Conservation (phyloP, 2,888 invertebrate species). For the Adineta ricciae region DNA sequence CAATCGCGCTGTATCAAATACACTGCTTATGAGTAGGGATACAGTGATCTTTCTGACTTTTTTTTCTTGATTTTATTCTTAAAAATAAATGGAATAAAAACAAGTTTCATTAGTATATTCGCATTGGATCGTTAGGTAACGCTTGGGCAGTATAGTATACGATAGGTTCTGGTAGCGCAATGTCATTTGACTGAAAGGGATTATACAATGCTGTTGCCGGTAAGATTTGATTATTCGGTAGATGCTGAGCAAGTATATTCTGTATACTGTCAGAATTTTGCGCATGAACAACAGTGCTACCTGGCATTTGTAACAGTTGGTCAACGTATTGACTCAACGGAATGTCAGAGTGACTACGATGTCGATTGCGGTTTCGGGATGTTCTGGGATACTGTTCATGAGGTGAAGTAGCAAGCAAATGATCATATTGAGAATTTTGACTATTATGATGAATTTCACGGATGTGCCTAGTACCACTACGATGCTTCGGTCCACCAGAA, state of each 20-base stretch:
- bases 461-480: background rate
- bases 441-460: background rate
- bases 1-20: no score
- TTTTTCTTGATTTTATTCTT: background rate
- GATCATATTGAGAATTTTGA: background rate
- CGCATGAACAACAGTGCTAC: background rate
- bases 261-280: background rate
- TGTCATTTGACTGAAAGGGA: background rate
- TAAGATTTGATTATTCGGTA: background rate
- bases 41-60: no score
- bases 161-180: background rate
- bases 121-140: background rate
- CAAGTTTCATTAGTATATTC: background rate
- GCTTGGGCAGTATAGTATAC: background rate
- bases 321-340: background rate
- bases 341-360: background rate
- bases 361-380: background rate
- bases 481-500: background rate
- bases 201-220: background rate
- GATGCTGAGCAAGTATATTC: background rate
- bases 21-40: no score
- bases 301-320: background rate
- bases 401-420: background rate
- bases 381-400: background rate
- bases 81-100: background rate